phyloP scores from a whole-genome alignment of 1,140 invertebrate genomes.

The Glomeris maerens region DNA sequence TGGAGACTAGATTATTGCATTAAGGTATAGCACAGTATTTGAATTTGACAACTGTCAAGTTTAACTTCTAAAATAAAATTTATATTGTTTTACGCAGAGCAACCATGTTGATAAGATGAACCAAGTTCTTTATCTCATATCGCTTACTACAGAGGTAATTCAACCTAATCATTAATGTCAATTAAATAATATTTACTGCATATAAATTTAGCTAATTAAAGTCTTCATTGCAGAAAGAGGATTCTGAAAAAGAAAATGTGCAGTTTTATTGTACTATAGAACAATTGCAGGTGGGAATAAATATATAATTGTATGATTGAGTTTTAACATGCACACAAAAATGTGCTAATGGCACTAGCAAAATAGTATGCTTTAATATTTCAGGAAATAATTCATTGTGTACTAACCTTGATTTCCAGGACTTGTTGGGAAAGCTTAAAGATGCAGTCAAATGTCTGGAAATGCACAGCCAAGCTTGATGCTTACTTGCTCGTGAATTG shows the following conservation, averaged over 20 bases:
- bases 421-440: background rate
- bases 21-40: no score
- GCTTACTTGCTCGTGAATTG: no score
- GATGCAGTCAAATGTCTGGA: background rate
- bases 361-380: background rate
- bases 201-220: background rate
- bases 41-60: no score
- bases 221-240: background rate
- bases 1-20: slow-evolving; percentile 4
- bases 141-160: no score
- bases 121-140: no score
- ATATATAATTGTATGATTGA: background rate
- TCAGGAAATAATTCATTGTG: background rate
- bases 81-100: background rate
- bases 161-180: background rate
- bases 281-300: background rate
- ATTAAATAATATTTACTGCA: background rate
- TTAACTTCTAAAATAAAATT: background rate
- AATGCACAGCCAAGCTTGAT: background rate
- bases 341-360: no score
- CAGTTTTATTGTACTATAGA: background rate
- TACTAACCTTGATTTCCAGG: background rate
- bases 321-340: no score
- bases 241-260: background rate
- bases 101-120: background rate